Conservation (phyloP, 2,797 vertebrate genomes). For the Acanthopagrus latus region DNA sequence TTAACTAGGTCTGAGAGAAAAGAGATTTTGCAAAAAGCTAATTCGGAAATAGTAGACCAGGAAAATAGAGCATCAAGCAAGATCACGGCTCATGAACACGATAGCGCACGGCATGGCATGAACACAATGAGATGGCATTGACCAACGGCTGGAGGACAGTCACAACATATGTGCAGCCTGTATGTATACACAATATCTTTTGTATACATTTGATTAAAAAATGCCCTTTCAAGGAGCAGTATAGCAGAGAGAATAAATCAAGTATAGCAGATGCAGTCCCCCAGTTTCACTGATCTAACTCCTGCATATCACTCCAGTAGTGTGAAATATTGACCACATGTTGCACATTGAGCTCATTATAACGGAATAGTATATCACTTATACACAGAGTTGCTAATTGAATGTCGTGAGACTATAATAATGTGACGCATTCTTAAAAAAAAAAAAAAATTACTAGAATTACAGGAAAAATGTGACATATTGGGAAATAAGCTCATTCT, state of each 20-base stretch:
- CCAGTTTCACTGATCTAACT: too few relatives aligned
- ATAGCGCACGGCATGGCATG: background rate
- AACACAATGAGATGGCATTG: slow-evolving; percentile 1
- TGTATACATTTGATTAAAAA: background rate
- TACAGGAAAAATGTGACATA: background rate
- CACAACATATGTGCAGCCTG: background rate
- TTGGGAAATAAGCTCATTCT: background rate
- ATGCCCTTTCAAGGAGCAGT: background rate
- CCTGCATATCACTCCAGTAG: background rate
- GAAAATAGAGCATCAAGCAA: slow-evolving; percentile 9
- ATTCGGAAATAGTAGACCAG: slow-evolving; percentile 2
- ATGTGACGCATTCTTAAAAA: background rate
- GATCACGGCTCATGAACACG: background rate
- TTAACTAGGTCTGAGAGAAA: slow-evolving; percentile 14
- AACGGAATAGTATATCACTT: slow-evolving; percentile 5
- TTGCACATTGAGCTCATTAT: slow-evolving; percentile 9
- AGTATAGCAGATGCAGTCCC: background rate
- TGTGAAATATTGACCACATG: slow-evolving; percentile 19
- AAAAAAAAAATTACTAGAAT: background rate
- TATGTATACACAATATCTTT: too few relatives aligned
- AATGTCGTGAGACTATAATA: background rate
- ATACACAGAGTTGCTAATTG: slow-evolving; percentile 8
- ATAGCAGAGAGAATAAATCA: background rate
- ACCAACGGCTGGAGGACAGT: background rate
- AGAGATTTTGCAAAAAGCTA: slow-evolving; percentile 7